These are phyloP conservation scores for Eucera pruinosa DNA, from an alignment of 2,888 invertebrate genomes.

Conservation along the genomic window DNA sequence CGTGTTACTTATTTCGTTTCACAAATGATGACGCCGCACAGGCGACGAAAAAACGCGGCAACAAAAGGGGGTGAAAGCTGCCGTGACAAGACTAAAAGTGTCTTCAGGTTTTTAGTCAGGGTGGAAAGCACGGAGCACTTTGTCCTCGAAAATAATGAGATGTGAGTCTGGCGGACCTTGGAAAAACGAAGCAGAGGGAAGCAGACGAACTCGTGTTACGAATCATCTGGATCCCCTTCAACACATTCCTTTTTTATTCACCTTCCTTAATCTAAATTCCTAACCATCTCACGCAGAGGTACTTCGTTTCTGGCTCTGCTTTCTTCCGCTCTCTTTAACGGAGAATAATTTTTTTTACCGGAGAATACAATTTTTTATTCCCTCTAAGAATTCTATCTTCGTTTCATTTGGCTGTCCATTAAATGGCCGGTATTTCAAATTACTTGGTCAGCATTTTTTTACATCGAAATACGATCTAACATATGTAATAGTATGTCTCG, in stretches of 20 bases:
- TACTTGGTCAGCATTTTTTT: no score
- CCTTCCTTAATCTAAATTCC: background rate
- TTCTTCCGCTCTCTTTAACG: background rate
- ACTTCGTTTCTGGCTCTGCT: background rate
- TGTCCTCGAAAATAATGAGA: slow-evolving; percentile 70
- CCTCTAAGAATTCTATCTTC: no score
- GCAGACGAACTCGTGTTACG: background rate
- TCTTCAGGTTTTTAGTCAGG: slow-evolving; percentile 6
- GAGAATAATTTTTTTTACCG: background rate
- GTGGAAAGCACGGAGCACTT: slow-evolving; percentile 40
- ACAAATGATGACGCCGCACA: background rate
- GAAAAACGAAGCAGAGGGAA: slow-evolving; percentile 21
- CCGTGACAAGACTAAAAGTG: slow-evolving; percentile 32
- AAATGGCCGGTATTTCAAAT: no score
- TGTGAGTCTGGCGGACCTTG: slow-evolving; percentile 46
- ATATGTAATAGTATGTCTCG: no score
- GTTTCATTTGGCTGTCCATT: no score
- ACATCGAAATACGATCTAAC: no score
- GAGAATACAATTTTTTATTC: background rate
- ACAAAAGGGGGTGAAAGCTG: slow-evolving; percentile 29
- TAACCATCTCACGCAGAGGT: background rate
- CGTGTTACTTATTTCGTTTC: slow-evolving; percentile 26
- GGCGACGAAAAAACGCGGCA: background rate
- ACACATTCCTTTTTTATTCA: background rate
- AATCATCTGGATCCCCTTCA: background rate